phyloP scores from a whole-genome alignment of 1,140 invertebrate genomes.

The Sweltsa coloradensis region DNA sequence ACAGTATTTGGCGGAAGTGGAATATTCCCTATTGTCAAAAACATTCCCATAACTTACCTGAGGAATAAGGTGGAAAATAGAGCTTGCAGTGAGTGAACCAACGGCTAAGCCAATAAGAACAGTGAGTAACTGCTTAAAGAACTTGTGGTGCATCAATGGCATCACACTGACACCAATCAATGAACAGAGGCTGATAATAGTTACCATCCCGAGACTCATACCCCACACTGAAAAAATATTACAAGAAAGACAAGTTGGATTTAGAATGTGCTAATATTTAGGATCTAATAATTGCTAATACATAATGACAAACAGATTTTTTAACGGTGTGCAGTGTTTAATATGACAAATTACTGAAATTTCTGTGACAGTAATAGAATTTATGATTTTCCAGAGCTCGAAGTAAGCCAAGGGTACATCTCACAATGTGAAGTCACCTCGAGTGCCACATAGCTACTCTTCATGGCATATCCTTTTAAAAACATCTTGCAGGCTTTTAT shows the following conservation, averaged over 20 bases:
- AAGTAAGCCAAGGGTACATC: no score
- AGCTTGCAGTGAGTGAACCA: constrained; percentile 47
- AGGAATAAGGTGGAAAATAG: constrained; percentile 48
- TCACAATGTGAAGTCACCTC: no score
- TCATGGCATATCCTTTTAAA: no score
- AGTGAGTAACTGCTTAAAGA: constrained; percentile 44
- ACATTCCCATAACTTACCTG: constrained; percentile 28
- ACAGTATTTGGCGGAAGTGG: no score
- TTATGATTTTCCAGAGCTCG: no score
- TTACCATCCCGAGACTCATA: constrained; percentile 45
- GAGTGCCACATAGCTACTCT: no score
- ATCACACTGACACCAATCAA: constrained; percentile 45
- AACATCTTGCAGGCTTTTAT: no score
- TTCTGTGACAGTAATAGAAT: background rate
- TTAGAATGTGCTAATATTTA: background rate
- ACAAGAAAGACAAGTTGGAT: background rate
- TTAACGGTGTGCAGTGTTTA: background rate
- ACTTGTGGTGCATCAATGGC: constrained; percentile 43
- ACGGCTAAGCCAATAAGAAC: constrained; percentile 49
- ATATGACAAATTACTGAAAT: background rate
- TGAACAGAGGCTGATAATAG: constrained; percentile 46
- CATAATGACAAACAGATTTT: background rate
- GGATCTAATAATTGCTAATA: no score
- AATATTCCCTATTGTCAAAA: no score
- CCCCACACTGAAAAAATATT: constrained; percentile 40